These are phyloP conservation scores for Nicator chloris DNA, from an alignment of 2,113 vertebrate genomes.

Conservation along the genomic window DNA sequence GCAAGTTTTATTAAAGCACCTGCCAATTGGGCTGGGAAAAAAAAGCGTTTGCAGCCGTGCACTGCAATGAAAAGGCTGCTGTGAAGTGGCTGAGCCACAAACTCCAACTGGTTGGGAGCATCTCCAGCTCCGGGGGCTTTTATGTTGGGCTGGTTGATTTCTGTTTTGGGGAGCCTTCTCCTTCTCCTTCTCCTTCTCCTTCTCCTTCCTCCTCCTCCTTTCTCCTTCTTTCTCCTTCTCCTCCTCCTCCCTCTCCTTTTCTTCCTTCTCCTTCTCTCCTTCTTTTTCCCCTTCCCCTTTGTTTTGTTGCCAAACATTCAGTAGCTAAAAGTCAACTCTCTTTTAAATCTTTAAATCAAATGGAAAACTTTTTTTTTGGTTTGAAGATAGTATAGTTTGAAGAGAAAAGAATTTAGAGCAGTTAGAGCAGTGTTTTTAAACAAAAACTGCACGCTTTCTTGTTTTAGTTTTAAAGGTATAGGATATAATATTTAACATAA, in stretches of 20 bases:
- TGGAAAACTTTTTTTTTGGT: too few species aligned
- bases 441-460: too few species aligned
- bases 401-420: too few species aligned
- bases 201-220: too few species aligned
- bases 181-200: background rate
- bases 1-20: background rate
- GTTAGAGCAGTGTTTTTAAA: too few species aligned
- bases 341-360: background rate
- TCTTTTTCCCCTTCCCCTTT: background rate
- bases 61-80: background rate
- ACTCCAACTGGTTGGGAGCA: rapidly evolving
- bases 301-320: background rate
- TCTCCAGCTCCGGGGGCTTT: background rate
- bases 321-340: background rate
- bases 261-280: too few species aligned
- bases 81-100: background rate
- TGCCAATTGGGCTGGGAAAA: background rate
- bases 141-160: background rate
- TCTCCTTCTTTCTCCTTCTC: background rate
- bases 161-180: rapidly evolving
- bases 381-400: too few species aligned
- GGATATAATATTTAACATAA: too few species aligned
- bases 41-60: background rate
- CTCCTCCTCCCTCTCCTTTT: background rate
- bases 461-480: too few species aligned